Conservation (phyloP, 2,888 invertebrate genomes). For the Ditula angustiorana region DNA sequence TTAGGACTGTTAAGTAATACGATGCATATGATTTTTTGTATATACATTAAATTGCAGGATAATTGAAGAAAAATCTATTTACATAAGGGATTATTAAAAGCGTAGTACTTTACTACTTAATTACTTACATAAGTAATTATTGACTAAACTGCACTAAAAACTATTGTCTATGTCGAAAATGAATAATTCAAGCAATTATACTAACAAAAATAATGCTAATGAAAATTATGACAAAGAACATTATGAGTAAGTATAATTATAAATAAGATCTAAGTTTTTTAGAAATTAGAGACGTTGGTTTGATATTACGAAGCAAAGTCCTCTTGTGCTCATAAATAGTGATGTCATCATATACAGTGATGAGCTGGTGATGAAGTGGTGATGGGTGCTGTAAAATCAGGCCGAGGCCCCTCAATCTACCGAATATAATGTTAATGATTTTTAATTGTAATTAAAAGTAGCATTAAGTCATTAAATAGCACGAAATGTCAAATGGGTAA, state of each 20-base stretch:
- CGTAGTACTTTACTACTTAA: too few species aligned
- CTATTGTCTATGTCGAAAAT: too few species aligned
- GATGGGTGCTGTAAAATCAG: conserved; percentile 42
- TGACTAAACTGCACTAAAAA: too few species aligned
- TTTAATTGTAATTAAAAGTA: conserved; percentile 3
- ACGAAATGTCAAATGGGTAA: too few species aligned
- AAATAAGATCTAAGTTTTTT: background rate
- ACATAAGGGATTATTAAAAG: too few species aligned
- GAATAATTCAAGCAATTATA: background rate
- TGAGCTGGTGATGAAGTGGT: conserved; percentile 31
- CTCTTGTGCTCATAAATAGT: conserved; percentile 25
- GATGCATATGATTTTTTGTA: too few species aligned
- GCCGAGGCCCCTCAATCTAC: conserved; percentile 44
- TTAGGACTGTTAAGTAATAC: too few species aligned
- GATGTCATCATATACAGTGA: background rate
- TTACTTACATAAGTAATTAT: too few species aligned
- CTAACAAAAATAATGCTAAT: background rate
- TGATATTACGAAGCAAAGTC: conserved; percentile 31
- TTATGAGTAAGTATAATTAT: background rate
- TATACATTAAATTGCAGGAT: too few species aligned
- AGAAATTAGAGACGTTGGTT: background rate
- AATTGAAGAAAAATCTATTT: too few species aligned
- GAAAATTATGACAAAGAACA: background rate
- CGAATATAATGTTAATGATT: conserved; percentile 26
- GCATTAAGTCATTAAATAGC: too few species aligned